These are phyloP conservation scores for Lasius platythorax DNA, from an alignment of 2,888 invertebrate genomes.

Conservation along the genomic window DNA sequence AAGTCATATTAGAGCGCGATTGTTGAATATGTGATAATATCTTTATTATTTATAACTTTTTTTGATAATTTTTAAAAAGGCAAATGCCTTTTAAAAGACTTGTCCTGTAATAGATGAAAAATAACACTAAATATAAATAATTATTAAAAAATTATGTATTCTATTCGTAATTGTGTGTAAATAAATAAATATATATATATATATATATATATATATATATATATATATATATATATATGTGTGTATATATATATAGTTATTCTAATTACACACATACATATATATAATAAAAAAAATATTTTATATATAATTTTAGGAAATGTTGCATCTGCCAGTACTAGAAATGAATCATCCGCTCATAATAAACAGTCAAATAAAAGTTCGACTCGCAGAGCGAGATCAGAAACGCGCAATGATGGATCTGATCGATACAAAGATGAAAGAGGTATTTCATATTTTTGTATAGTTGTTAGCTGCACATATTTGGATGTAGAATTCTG, in stretches of 20 bases:
- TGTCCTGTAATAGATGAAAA: not conserved
- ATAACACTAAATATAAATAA: slow-evolving; percentile 1
- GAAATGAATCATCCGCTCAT: slow-evolving; percentile 25
- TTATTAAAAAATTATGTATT: not conserved
- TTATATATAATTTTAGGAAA: slow-evolving; percentile 21
- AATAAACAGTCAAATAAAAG: not conserved
- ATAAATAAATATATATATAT: no score
- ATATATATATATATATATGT: no score
- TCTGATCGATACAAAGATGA: slow-evolving; percentile 41
- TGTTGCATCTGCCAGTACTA: slow-evolving; percentile 37
- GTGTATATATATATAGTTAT: not conserved
- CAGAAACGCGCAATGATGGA: slow-evolving; percentile 63
- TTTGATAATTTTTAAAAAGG: not conserved
- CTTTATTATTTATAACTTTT: slow-evolving; percentile 8
- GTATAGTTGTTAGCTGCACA: not conserved
- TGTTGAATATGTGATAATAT: not conserved
- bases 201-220: not conserved
- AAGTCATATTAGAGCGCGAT: not conserved
- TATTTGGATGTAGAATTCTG: not conserved
- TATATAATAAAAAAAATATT: not conserved
- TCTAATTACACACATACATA: not conserved
- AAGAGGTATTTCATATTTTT: slow-evolving; percentile 50
- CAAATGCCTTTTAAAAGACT: not conserved
- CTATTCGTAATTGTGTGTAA: no score
- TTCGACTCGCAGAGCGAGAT: slow-evolving; percentile 32